Evolutionary conservation across 2,797 vertebrate species (phyloP).

Genomic region (Enteromius viviparus): DNA sequence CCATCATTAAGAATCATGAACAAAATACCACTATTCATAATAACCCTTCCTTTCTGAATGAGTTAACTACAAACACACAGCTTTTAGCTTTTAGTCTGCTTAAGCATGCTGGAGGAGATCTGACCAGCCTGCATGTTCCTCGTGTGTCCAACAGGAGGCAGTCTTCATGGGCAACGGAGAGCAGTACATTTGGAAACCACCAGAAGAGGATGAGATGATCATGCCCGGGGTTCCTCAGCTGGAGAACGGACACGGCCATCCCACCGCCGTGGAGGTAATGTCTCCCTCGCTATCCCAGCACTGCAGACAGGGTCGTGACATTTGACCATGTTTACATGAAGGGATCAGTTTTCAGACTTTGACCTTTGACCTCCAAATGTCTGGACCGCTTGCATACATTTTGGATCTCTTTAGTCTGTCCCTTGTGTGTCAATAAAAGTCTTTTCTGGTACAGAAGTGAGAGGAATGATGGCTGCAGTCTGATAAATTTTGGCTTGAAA

Average conservation of each 20-base stretch:
- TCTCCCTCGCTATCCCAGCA: background rate
- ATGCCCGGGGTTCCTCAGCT: slow-evolving; percentile 66
- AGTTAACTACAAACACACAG: background rate
- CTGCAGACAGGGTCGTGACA: slow-evolving; percentile 43
- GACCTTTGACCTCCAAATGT: slow-evolving; percentile 37
- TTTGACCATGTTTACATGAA: slow-evolving; percentile 60
- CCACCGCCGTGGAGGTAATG: slow-evolving; percentile 77
- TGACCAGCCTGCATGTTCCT: slow-evolving; percentile 13
- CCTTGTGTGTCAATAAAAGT: background rate
- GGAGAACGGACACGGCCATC: slow-evolving; percentile 72
- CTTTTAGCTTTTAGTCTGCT: background rate
- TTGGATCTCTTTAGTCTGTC: background rate
- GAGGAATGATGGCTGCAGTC: slow-evolving; percentile 22
- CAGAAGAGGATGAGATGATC: slow-evolving; percentile 77
- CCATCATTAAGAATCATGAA: background rate
- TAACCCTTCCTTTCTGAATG: background rate
- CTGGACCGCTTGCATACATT: background rate
- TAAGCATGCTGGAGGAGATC: background rate
- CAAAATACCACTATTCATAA: background rate
- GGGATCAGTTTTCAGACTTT: slow-evolving; percentile 33
- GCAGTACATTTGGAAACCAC: slow-evolving; percentile 85
- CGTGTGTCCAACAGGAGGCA: slow-evolving; percentile 74
- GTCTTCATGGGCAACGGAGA: slow-evolving; percentile 84
- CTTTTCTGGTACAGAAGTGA: slow-evolving; percentile 36
- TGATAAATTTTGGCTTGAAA: background rate